Percentiles rank a stretch among this genome's conserved stretches.
Evolutionary conservation across 2,797 vertebrate genomes (phyloP).

Genomic region (Pangasius macronema): DNA sequence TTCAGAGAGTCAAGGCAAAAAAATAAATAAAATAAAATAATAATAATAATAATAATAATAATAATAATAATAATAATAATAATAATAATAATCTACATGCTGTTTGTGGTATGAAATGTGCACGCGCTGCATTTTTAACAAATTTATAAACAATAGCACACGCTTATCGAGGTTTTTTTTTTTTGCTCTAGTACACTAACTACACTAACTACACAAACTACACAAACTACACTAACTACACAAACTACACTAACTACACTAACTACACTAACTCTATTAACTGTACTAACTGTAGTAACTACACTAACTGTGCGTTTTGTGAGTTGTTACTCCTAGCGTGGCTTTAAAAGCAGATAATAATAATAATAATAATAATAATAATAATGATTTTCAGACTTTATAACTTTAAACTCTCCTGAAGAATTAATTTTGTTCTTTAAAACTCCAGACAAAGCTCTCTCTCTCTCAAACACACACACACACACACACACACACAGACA

Average conservation of each 20-base stretch:
- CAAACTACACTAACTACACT: background rate
- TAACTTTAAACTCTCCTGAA: background rate
- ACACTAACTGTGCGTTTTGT: background rate
- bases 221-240: background rate
- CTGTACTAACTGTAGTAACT: too few relatives aligned
- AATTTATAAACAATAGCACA: background rate
- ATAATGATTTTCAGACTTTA: background rate
- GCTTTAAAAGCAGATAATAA: background rate
- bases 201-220: background rate
- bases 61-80: conserved; percentile 19
- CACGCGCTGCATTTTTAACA: background rate
- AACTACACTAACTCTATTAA: background rate
- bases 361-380: background rate
- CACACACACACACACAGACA: conserved; percentile 12
- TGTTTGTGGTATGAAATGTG: background rate
- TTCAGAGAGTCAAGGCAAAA: background rate
- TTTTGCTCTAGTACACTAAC: background rate
- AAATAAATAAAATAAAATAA: too few relatives aligned
- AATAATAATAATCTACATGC: conserved; percentile 1
- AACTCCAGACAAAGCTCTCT: conserved; percentile 11
- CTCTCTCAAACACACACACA: background rate
- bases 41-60: conserved; percentile 5
- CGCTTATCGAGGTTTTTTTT: background rate
- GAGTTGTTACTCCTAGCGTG: background rate
- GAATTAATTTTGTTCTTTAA: background rate